Base-by-base conservation (phyloP, 2,113 vertebrate species). In the Galbula dea region DNA sequence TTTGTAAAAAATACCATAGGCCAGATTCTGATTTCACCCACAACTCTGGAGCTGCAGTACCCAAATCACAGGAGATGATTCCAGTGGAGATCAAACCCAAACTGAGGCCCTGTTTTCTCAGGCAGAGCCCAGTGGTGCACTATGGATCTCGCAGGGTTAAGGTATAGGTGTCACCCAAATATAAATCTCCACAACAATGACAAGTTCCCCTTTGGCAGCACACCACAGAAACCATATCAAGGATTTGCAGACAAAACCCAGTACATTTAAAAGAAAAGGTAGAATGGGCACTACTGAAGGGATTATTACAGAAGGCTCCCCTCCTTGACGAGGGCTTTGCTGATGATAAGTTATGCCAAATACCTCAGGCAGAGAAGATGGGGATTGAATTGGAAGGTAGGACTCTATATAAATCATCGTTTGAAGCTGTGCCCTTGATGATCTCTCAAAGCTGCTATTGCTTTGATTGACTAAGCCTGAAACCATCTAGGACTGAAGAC, bases 401-500 rank as follows among this genome's bases (percentile, higher is more conserved):
- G 8, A 55, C 58, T 85, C 51, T 9, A 16, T 32, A 73, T n/a
- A 72, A 90, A 86, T 84, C 57, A 62, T 30, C 7, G 2, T 81
- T 75, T 89, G 89, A 90, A 92, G 75, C 62, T 83, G 34, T 67
- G 45, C 75, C 72, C 87, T 51, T 82, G 63, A 85, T 85, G 81
- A 91, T 91, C 55, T 75, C 79, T 88, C 86, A 90, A 85, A 94
- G 80, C 39, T 88, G 57, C 61, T 79, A 18, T 12, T 66, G 49
- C 78, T 91, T 72, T 86, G 43, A 63, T 52, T 83, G 72, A 89
- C 57, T 92, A 87, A 94, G 37, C 75, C 84, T 83, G 71, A 89
- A 92, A 86, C 58, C 32, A 92, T 93, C 57, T 39, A 89, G 55
- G 46, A 94, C 69, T 73, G 26, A 87, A 89, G 83, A 91, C 30